Evolutionary conservation across 1,140 invertebrate genomes (phyloP).

Genomic region (Stratiolaelaps scimitus): DNA sequence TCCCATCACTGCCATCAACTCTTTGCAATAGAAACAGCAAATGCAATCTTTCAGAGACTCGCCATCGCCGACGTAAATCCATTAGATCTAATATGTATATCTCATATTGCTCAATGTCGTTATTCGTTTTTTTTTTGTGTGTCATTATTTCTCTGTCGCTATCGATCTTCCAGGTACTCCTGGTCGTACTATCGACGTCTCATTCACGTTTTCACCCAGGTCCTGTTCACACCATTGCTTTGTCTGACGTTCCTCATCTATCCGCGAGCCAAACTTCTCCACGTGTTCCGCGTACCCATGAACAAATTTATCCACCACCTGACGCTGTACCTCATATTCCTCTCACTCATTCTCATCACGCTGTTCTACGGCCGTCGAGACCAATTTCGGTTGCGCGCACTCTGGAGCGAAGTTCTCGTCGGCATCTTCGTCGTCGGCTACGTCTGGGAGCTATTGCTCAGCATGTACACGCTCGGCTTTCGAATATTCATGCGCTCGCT

Average conservation of each 20-base stretch:
- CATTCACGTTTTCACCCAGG: constrained; percentile 32
- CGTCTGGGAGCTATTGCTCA: constrained; percentile 31
- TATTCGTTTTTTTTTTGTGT: too few relatives aligned
- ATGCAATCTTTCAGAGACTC: too few relatives aligned
- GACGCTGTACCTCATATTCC: constrained; percentile 33
- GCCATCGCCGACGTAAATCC: too few relatives aligned
- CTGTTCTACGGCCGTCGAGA: constrained; percentile 32
- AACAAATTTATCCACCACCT: constrained; percentile 34
- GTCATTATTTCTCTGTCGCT: too few relatives aligned
- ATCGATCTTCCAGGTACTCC: constrained; percentile 6
- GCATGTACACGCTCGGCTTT: constrained; percentile 31
- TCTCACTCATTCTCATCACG: constrained; percentile 32
- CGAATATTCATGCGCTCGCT: constrained; percentile 32
- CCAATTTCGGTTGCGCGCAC: constrained; percentile 29
- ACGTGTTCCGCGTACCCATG: constrained; percentile 32
- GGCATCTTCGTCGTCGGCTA: constrained; percentile 32
- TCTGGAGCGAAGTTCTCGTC: constrained; percentile 33
- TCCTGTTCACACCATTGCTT: constrained; percentile 33
- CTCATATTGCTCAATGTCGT: too few relatives aligned
- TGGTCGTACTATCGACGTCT: constrained; percentile 30
- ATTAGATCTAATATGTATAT: too few relatives aligned
- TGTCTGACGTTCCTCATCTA: constrained; percentile 32
- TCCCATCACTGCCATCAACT: too few relatives aligned
- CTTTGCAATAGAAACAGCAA: too few relatives aligned
- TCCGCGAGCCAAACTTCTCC: constrained; percentile 31